A percentile compares a stretch with the other conserved stretches of the same genome.
phyloP scores from a whole-genome alignment of 2,113 vertebrate genomes.

The Condylura cristata region DNA sequence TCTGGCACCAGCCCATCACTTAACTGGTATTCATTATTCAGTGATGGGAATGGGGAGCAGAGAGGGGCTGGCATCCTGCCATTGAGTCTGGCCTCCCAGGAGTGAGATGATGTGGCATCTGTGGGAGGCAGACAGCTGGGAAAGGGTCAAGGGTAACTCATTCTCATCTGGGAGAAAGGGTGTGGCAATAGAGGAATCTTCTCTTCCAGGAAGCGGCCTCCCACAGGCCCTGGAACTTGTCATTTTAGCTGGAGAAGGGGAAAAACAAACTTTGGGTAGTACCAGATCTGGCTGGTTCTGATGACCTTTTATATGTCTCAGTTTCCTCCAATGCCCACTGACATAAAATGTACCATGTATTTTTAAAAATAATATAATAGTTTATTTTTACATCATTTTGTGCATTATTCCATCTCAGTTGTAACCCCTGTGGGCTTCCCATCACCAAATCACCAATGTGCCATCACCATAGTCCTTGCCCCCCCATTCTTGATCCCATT shows the following conservation, averaged over 20 bases:
- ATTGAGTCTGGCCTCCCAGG: background rate
- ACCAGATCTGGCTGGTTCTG: background rate
- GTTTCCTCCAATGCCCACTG: background rate
- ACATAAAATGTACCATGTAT: background rate
- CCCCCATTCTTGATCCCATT: no score
- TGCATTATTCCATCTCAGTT: no score
- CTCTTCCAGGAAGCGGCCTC: background rate
- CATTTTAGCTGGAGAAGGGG: background rate
- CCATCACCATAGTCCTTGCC: no score
- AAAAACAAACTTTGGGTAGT: background rate
- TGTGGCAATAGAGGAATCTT: background rate
- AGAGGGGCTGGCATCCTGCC: conserved; percentile 68
- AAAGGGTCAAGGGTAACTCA: background rate
- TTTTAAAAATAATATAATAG: no score
- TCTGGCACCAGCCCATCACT: conserved; percentile 73
- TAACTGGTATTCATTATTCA: conserved; percentile 78
- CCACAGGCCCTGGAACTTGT: background rate
- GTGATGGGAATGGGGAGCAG: conserved; percentile 8
- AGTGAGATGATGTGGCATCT: background rate
- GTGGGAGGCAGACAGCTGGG: background rate
- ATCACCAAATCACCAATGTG: no score
- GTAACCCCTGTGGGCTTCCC: no score
- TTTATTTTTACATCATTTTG: no score
- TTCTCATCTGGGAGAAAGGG: background rate
- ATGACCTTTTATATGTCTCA: background rate